Evolutionary conservation across 2,797 vertebrate genomes (phyloP).

Genomic region (Myotis vivesi): DNA sequence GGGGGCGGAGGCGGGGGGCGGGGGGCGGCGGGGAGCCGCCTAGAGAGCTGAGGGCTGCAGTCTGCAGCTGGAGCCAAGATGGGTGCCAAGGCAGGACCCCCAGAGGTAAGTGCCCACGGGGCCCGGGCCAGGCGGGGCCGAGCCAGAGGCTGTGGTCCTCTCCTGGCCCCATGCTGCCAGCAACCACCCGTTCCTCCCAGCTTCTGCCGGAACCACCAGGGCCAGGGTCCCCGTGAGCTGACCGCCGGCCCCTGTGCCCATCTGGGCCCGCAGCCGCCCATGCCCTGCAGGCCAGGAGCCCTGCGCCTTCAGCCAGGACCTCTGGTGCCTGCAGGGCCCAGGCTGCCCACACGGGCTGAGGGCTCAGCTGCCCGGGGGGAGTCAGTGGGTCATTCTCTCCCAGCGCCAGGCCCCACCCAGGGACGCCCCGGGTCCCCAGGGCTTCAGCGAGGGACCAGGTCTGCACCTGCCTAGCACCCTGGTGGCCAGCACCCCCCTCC

Average conservation of each 20-base stretch:
- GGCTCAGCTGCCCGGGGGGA: not conserved
- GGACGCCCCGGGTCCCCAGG: not conserved
- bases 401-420: not conserved
- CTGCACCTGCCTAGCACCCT: not conserved
- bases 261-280: no score
- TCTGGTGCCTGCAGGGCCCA: not conserved
- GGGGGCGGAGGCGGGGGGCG: accelerated
- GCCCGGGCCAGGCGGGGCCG: not conserved
- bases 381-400: not conserved
- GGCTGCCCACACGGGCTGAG: not conserved
- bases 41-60: accelerated
- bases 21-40: not conserved
- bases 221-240: accelerated
- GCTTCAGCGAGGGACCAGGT: not conserved
- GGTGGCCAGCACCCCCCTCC: accelerated
- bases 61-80: not conserved
- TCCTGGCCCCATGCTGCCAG: not conserved
- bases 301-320: accelerated
- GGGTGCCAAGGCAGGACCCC: not conserved
- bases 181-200: accelerated
- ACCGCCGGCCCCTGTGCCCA: not conserved
- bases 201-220: not conserved
- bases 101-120: constrained; percentile 11
- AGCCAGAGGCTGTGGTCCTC: accelerated
- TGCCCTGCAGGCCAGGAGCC: not conserved